Base-by-base conservation (phyloP, 2,888 invertebrate species). In the Ethmia dodecea region DNA sequence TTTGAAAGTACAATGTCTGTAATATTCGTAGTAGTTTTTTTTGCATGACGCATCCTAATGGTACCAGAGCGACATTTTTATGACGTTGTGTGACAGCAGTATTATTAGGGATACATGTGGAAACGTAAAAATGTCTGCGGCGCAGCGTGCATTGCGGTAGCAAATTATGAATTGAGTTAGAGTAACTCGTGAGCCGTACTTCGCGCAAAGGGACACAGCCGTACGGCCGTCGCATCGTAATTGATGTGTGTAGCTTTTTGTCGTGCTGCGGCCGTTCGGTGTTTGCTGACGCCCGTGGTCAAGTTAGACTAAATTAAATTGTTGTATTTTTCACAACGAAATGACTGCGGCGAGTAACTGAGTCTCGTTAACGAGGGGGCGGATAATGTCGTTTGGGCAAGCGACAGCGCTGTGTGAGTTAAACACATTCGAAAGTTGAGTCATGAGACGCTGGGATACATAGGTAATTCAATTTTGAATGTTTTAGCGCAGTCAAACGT, bases 291-390 rank as follows among this genome's bases (percentile, higher is more conserved):
- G 53, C 63, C 61, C 47, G 67, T 61, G 74, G 76, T 72, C 64
- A 77, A 78, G 76, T 81, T 80, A 64, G 72, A 68, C 75, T 65
- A 80, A 84, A 84, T 84, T 79, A 83, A 81, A 80, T 80, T 81
- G 76, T 77, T 77, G 72, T 77, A 77, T 81, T 83, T 83, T 81
- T 78, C 62, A 64, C 68, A 69, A 66, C 71, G 66, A 72, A 79
- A 79, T 70, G 60, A 71, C 68, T 59, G 57, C 64, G 59, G 58
- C 49, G 62, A 60, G 64, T 62, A 58, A 55, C 64, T 53, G 58
- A 52, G 57, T 59, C 53, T 48, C 48, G 60, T 62, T 75, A 75
- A 73, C 74, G 75, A 67, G 63, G 52, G 61, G 52, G 57, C 54
- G 59, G 52, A 59, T 74, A 74, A 73, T 70, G 60, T 68, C 65